Percentiles rank a stretch among this genome's conserved stretches.
phyloP scores from a whole-genome alignment of 2,888 invertebrate species.

The Amphiduros pacificus region DNA sequence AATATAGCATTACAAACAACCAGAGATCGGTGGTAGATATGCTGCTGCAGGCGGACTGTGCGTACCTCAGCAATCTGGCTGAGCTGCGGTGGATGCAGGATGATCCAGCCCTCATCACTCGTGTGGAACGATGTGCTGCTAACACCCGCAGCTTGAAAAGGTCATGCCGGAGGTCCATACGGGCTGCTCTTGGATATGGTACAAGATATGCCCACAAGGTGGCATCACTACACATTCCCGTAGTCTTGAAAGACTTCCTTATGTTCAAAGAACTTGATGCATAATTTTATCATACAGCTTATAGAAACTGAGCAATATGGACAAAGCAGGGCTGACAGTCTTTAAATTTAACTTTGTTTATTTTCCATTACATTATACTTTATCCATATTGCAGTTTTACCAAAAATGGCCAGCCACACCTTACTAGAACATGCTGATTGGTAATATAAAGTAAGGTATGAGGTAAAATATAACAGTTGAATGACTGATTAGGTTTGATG shows the following conservation, averaged over 20 bases:
- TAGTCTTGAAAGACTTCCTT: background rate
- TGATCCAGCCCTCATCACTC: background rate
- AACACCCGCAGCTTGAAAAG: slow-evolving; percentile 1
- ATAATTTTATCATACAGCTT: background rate
- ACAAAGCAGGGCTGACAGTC: too few species aligned
- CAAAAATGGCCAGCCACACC: too few species aligned
- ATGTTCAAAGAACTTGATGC: background rate
- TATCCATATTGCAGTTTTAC: too few species aligned
- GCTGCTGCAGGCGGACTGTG: background rate
- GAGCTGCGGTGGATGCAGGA: slow-evolving; percentile 2
- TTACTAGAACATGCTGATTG: too few species aligned
- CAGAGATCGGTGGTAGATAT: background rate
- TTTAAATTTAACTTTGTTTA: too few species aligned
- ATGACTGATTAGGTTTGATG: too few species aligned
- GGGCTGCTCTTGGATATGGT: background rate
- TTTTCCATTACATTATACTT: too few species aligned
- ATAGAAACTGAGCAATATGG: too few species aligned
- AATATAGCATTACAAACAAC: slow-evolving; percentile 4
- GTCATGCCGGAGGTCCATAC: slow-evolving; percentile 2
- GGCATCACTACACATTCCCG: background rate
- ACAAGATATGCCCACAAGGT: background rate
- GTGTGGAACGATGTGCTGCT: background rate
- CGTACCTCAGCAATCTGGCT: background rate
- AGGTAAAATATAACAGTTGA: too few species aligned
- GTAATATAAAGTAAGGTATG: too few species aligned